Evolutionary conservation across 1,140 invertebrate genomes (phyloP), one percentile per base, ranked within the genome.

Genomic region (Drosophila carrolli): DNA sequence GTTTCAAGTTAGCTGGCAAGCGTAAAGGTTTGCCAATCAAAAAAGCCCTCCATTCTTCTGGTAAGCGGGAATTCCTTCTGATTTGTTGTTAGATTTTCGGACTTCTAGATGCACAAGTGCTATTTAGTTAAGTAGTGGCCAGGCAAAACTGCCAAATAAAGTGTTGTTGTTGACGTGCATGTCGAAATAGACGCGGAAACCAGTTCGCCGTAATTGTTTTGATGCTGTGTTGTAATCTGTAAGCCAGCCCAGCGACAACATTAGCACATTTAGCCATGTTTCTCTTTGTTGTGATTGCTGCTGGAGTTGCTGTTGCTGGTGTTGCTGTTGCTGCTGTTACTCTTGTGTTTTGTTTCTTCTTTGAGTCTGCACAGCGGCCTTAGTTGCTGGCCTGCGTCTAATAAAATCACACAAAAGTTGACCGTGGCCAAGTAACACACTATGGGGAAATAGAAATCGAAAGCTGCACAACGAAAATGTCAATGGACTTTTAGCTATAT

Each of bases 181-280:
- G 84, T 81, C 63, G 84, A 77, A 88, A 88, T 54, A 83, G 76
- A 83, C 83, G 51, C 77, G 80, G 84, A 89, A 88, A 88, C 84
- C 84, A 80, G 84, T 88, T 88, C 72, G 73, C 46, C 19, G 60
- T 80, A 84, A 89, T 89, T 89, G 80, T 71, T 68, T 59, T 72
- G 80, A 75, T 83, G 29, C 43, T 76, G 66, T 81, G 68, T 80
- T 78, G 81, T 75, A 85, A 85, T 68, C 81, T 32, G 5, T 35
- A 66, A 53, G 57, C 57, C 41, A 70, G 60, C 63, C 60, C 81
- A 75, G 61, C 71, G 63, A 48, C 76, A 84, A 46, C 43, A 58
- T 82, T 54, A 58, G 67, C 44, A 63, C 61, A 72, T 67, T 79
- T 61, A 63, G 41, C 75, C 60, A 46, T 56, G 70, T 67, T 56